phyloP scores from a whole-genome alignment of 2,888 invertebrate genomes.

The Sphaeridia pumilis region DNA sequence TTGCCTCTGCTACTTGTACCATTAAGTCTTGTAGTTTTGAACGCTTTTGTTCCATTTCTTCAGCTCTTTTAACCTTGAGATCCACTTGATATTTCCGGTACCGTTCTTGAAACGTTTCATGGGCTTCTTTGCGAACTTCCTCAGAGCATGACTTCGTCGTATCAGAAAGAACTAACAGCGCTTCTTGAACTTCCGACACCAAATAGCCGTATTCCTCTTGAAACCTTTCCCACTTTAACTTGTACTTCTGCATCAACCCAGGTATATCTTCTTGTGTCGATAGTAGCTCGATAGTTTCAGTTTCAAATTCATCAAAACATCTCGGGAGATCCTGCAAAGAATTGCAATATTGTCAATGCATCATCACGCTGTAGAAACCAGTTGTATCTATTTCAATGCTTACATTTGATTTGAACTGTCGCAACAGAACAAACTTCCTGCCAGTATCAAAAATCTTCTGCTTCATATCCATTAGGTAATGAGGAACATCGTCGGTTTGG shows the following conservation, averaged over 20 bases:
- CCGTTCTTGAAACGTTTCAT: not conserved
- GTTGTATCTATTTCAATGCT: not conserved
- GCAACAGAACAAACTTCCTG: slow-evolving; percentile 27
- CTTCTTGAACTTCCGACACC: slow-evolving; percentile 3
- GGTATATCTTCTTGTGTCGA: not conserved
- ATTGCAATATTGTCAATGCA: not conserved
- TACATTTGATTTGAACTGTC: slow-evolving; percentile 17
- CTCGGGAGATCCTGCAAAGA: not conserved
- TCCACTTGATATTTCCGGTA: not conserved
- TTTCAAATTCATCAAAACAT: not conserved
- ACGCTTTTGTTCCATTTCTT: not conserved
- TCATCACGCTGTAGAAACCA: not conserved
- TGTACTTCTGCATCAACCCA: not conserved
- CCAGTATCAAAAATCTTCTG: slow-evolving; percentile 31
- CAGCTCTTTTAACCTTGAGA: not conserved
- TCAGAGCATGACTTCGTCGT: not conserved
- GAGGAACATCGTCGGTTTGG: slow-evolving; percentile 23
- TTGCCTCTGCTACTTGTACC: slow-evolving; percentile 2
- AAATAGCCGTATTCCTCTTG: not conserved
- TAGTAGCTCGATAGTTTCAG: not conserved
- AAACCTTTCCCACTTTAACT: not conserved
- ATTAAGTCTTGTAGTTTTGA: not conserved
- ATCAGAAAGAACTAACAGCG: not conserved
- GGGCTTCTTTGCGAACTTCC: not conserved
- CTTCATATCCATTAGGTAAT: slow-evolving; percentile 22